Base-by-base conservation (phyloP, 2,113 vertebrate species). In the Nycticorax nycticorax region DNA sequence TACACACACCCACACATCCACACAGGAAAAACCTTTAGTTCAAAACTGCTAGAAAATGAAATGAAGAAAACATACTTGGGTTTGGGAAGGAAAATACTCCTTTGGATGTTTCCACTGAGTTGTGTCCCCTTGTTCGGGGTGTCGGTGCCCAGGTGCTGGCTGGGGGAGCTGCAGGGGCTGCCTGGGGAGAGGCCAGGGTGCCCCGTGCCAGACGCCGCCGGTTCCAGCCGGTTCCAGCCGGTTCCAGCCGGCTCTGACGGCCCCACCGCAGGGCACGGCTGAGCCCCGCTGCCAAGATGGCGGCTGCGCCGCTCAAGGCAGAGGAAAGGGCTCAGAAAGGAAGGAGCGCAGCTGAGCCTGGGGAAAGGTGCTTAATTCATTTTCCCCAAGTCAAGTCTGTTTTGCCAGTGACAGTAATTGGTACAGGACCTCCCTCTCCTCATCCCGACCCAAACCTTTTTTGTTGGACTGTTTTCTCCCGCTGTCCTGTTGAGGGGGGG, bases 221-320 rank as follows among this genome's bases (percentile, higher is more conserved):
- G 52, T 30, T 50, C 28, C 67, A 47, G 33, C 15, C 2, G 2
- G 32, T 15, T 41, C 47, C 0, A 2, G n/a, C 16, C 2, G 2
- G 37, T 50, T 35, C 47, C 0, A 2, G n/a, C 16, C 2, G 2
- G 37, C 20, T 47, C 47, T 0, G 2, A 12, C 0, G 0, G 14
- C 8, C 12, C 12, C 26, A 26, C 5, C 5, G 0, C 26, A 43
- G 10, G 17, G 57, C 50, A 41, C 3, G 2, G 28, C 14, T 19
- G 6, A 56, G 60, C 33, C 33, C 45, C 3, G 8, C 26, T 32
- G 45, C 6, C 33, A 75, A 21, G 27, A 33, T 10, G 35, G 71
- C 2, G 4, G 32, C 66, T 45, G 43, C 3, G 3, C 45, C 1
- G 1, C 52, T 6, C 39, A 21, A 39, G 39, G 9, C 3, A 0